A percentile compares a stretch with the other conserved stretches of the same genome.
These are phyloP conservation scores for Cervus canadensis DNA, from an alignment of 2,113 vertebrate genomes.

Conservation along the genomic window DNA sequence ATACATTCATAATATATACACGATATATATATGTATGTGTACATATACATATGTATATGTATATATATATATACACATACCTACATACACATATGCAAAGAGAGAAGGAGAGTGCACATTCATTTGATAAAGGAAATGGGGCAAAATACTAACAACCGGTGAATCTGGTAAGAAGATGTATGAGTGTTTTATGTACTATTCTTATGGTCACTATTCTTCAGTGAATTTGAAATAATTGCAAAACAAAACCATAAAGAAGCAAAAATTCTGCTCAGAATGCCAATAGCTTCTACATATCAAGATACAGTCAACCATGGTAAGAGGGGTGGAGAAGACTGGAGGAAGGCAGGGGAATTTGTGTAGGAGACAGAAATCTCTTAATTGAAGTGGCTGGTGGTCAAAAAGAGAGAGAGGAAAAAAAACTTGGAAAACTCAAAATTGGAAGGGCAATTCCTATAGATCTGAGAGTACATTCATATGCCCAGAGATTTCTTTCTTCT, in stretches of 20 bases:
- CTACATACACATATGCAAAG: not conserved
- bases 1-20: not conserved
- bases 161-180: not conserved
- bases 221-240: slow-evolving; percentile 2
- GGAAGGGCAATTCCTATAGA: not conserved
- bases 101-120: not conserved
- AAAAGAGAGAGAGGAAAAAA: slow-evolving; percentile 4
- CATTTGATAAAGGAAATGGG: not conserved
- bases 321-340: not conserved
- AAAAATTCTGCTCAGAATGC: not conserved
- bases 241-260: not conserved
- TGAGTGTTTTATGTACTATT: not conserved
- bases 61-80: not conserved
- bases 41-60: not conserved
- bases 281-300: not conserved
- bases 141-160: not conserved
- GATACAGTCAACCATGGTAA: not conserved
- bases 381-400: not conserved
- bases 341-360: not conserved
- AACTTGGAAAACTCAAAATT: not conserved
- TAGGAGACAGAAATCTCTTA: not conserved
- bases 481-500: not conserved
- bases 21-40: not conserved
- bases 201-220: not conserved
- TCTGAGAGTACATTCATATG: not conserved